Percentiles rank a stretch among this genome's conserved stretches.
Evolutionary conservation across 2,113 vertebrate genomes (phyloP).

Genomic region (Vidua chalybeata): DNA sequence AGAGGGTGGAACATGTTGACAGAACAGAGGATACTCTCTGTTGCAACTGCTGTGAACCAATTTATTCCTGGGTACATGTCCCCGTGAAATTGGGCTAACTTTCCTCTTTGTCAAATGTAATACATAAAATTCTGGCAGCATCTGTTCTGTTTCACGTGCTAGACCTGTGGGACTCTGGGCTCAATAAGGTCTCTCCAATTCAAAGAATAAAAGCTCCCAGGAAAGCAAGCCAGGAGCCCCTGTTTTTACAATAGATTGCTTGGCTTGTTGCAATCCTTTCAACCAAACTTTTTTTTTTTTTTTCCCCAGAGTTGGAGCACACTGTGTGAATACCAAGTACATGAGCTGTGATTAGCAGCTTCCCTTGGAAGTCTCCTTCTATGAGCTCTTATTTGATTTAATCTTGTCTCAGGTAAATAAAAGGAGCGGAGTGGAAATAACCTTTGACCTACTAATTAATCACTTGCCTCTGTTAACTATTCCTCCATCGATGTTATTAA

Average conservation of each 20-base stretch:
- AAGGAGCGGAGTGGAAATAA: not conserved
- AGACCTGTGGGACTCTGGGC: not conserved
- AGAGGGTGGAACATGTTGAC: not conserved
- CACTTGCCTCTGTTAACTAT: constrained; percentile 11
- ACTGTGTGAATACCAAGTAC: not conserved
- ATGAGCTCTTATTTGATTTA: constrained; percentile 11
- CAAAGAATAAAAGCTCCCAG: constrained; percentile 21
- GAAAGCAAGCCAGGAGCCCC: not conserved
- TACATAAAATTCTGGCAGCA: not conserved
- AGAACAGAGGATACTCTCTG: not conserved
- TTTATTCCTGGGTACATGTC: not conserved
- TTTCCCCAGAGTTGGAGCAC: not conserved
- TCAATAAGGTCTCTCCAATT: constrained; percentile 21
- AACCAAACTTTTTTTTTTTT: not conserved
- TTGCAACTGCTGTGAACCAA: not conserved
- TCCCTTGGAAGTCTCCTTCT: not conserved
- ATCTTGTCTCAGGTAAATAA: constrained; percentile 42
- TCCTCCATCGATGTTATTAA: not conserved
- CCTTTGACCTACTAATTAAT: constrained; percentile 50
- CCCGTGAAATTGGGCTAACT: not conserved
- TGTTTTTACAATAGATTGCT: constrained; percentile 1
- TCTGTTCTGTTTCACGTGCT: constrained; percentile 11
- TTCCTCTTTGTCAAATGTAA: not conserved
- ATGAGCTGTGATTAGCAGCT: not conserved
- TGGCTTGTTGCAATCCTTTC: not conserved